phyloP scores from a whole-genome alignment of 1,140 invertebrate genomes.

The Zophobas morio region DNA sequence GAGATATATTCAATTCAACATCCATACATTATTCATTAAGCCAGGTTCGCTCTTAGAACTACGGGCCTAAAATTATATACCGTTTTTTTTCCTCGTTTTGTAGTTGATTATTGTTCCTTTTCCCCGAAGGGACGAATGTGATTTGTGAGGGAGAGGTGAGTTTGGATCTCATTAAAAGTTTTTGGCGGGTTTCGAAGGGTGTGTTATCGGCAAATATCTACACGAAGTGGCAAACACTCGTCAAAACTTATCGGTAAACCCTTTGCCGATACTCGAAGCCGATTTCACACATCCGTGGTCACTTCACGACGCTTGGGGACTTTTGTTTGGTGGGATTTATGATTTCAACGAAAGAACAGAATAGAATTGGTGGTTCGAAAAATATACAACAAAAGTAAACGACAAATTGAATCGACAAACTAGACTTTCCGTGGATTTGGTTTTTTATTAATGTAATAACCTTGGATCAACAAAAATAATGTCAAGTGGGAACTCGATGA shows the following conservation, averaged over 20 bases:
- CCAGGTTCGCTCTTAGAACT: background rate
- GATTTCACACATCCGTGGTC: constrained; percentile 35
- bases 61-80: background rate
- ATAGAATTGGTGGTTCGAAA: background rate
- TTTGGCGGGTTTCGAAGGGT: constrained; percentile 4
- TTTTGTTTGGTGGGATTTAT: background rate
- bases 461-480: no score
- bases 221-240: constrained; percentile 31
- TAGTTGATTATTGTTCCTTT: background rate
- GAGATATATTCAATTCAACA: constrained; percentile 40
- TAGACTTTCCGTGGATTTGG: no score
- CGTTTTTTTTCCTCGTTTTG: constrained; percentile 9
- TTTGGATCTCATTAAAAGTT: constrained; percentile 30
- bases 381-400: background rate
- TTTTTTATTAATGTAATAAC: no score
- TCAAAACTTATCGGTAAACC: constrained; percentile 36
- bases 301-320: constrained; percentile 4
- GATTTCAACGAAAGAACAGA: background rate
- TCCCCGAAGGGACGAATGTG: background rate
- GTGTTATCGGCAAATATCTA: constrained; percentile 27
- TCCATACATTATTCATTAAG: constrained; percentile 32
- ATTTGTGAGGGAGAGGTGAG: constrained; percentile 9
- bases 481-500: no score
- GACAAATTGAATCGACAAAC: no score
- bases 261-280: constrained; percentile 23